Percentiles rank a stretch among this genome's conserved stretches.
phyloP scores from a whole-genome alignment of 1,140 invertebrate genomes.

The Ceratitis capitata region DNA sequence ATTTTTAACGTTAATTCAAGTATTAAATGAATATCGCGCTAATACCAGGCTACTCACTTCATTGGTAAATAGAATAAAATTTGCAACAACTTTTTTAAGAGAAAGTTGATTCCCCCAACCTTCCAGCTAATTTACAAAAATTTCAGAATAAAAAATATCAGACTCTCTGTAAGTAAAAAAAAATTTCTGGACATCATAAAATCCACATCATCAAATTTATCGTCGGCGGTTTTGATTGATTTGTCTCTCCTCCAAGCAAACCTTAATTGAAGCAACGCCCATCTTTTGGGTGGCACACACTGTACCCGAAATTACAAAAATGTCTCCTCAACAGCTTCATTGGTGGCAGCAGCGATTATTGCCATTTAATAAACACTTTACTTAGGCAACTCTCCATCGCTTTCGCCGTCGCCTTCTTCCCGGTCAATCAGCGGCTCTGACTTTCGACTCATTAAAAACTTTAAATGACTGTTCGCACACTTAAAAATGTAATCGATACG shows the following conservation, averaged over 20 bases:
- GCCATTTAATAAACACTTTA: neutral
- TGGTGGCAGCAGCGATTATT: conserved; percentile 5
- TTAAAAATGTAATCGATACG: conserved; percentile 38
- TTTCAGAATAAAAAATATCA: too few species aligned
- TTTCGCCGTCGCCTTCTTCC: neutral
- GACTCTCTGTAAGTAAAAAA: too few species aligned
- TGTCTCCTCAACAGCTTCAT: conserved; percentile 5
- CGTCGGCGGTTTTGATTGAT: neutral
- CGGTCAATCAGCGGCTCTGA: neutral
- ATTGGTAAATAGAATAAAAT: too few species aligned
- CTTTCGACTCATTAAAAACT: neutral
- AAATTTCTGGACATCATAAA: too few species aligned
- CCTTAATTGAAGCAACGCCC: conserved; percentile 5
- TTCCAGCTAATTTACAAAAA: too few species aligned
- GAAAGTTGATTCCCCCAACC: too few species aligned
- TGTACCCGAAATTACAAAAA: neutral
- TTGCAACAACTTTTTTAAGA: too few species aligned
- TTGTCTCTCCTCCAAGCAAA: neutral
- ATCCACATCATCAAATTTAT: neutral
- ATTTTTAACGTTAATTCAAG: too few species aligned
- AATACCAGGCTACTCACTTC: too few species aligned
- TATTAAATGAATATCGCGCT: too few species aligned
- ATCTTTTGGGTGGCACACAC: neutral
- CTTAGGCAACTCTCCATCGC: neutral
- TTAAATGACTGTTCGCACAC: neutral